Conservation (phyloP, 2,113 vertebrate genomes). For the Laticauda colubrina region DNA sequence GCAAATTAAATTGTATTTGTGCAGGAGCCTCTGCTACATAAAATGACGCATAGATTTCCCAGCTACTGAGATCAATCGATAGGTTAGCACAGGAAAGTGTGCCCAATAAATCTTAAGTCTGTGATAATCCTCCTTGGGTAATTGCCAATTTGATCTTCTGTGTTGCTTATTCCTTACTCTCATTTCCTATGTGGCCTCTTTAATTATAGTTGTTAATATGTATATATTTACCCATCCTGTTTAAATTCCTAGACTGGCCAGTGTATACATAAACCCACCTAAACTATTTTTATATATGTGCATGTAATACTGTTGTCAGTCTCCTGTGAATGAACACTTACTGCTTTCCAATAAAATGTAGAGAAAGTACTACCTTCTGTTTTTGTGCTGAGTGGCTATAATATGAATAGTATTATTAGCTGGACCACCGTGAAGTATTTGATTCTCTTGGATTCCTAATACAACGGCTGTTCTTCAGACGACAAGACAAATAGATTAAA, state of each 20-base stretch:
- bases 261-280: neutral
- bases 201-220: neutral
- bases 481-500: neutral
- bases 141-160: neutral
- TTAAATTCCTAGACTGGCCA: neutral
- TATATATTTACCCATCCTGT: neutral
- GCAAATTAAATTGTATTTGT: neutral
- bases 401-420: neutral
- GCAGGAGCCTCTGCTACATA: neutral
- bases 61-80: neutral
- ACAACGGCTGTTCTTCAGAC: neutral
- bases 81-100: neutral
- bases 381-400: neutral
- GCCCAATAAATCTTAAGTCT: neutral
- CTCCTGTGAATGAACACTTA: neutral
- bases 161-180: neutral
- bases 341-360: constrained; percentile 52
- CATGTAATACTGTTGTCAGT: neutral
- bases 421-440: neutral
- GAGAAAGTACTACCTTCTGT: neutral
- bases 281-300: neutral
- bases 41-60: neutral
- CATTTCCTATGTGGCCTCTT: neutral
- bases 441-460: neutral
- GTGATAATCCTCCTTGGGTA: neutral